Conservation (phyloP, 1,140 invertebrate species). For the Ruditapes philippinarum region DNA sequence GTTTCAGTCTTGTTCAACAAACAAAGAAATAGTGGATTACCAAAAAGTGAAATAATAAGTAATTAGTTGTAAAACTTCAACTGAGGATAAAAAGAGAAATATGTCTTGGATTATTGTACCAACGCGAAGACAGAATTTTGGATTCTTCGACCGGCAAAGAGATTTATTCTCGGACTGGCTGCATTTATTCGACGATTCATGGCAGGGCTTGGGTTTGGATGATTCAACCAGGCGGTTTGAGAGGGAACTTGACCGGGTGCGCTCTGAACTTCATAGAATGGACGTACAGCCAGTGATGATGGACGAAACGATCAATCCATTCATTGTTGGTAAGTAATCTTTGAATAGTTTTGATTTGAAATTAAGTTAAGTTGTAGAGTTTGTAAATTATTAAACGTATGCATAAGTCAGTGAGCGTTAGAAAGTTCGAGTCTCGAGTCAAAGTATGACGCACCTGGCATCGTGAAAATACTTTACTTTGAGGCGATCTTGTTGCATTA, state of each 20-base stretch:
- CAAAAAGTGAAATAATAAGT: neutral
- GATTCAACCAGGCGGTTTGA: constrained; percentile 19
- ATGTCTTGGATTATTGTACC: constrained; percentile 3
- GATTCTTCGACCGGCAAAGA: neutral
- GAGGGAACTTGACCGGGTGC: constrained; percentile 16
- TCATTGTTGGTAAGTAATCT: constrained; percentile 6
- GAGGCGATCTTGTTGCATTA: no score
- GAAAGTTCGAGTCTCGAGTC: no score
- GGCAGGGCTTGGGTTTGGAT: neutral
- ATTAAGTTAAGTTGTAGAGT: no score
- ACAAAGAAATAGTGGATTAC: neutral
- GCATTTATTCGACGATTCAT: neutral
- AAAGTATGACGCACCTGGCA: no score
- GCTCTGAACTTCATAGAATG: constrained; percentile 23
- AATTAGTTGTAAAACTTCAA: neutral
- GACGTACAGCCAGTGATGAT: neutral
- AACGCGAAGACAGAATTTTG: neutral
- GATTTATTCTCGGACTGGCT: constrained; percentile 8
- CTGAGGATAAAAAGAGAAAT: neutral
- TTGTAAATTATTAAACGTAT: no score
- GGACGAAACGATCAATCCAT: constrained; percentile 28
- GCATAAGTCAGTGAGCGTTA: no score
- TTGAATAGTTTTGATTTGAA: no score
- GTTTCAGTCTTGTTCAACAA: neutral
- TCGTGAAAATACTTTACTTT: no score